Evolutionary conservation across 2,113 vertebrate species (phyloP).

Genomic region (Conger conger): DNA sequence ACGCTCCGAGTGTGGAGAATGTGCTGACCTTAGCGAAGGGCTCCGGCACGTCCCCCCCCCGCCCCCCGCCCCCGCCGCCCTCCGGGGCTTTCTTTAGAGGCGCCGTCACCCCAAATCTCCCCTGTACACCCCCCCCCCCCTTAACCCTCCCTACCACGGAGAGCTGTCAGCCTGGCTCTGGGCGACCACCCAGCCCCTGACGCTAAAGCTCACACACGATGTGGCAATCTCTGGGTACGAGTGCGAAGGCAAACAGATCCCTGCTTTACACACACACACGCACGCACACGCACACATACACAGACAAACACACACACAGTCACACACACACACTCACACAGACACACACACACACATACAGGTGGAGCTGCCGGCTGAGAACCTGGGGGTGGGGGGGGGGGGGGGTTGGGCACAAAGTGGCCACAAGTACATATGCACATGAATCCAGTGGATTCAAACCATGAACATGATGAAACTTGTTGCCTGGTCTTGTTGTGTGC

Average conservation of each 20-base stretch:
- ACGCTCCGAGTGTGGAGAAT: constrained; percentile 53
- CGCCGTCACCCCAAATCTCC: too few species aligned
- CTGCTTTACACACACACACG: not conserved
- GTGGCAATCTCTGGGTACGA: not conserved
- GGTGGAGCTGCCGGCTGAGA: constrained; percentile 27
- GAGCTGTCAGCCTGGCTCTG: not conserved
- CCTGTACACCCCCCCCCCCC: not conserved
- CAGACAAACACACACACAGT: constrained; percentile 27
- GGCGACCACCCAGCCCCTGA: not conserved
- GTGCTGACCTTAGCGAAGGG: constrained; percentile 58
- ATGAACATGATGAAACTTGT: not conserved
- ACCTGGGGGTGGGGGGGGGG: not conserved
- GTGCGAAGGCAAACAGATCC: not conserved
- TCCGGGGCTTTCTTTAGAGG: not conserved
- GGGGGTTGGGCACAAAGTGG: not conserved
- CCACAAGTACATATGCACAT: constrained; percentile 24
- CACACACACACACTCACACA: constrained; percentile 20
- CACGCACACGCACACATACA: constrained; percentile 32
- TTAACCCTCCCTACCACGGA: not conserved
- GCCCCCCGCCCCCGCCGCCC: not conserved
- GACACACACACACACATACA: constrained; percentile 28
- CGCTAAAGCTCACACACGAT: not conserved
- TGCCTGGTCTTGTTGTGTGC: constrained; percentile 34
- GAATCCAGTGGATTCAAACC: constrained; percentile 2
- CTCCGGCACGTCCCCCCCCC: constrained; percentile 31